phyloP scores from a whole-genome alignment of 2,888 invertebrate genomes.

The Drosophila ezoana region DNA sequence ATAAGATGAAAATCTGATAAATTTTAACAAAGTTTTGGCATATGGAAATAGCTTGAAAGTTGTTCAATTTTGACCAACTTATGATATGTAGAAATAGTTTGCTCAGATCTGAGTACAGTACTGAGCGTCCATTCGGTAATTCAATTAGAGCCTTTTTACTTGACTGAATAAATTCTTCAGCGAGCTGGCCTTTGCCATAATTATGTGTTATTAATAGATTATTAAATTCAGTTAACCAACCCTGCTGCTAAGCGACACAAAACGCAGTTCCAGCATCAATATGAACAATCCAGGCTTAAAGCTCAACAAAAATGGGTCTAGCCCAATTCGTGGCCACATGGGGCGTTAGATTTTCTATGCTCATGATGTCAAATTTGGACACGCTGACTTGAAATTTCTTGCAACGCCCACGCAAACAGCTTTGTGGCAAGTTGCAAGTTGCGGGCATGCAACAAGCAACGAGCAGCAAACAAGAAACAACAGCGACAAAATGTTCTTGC shows the following conservation, averaged over 20 bases:
- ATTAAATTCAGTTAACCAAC: background rate
- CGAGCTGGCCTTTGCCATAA: slow-evolving; percentile 3
- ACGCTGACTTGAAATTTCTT: slow-evolving; percentile 37
- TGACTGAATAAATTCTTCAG: slow-evolving; percentile 1
- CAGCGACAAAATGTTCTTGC: slow-evolving; percentile 55
- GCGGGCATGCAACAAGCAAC: slow-evolving; percentile 5
- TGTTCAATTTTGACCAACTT: background rate
- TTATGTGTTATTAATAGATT: slow-evolving; percentile 14
- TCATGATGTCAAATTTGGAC: slow-evolving; percentile 50
- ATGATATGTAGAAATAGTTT: no score
- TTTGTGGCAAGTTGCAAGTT: slow-evolving; percentile 8
- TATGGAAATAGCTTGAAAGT: background rate
- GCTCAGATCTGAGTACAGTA: background rate
- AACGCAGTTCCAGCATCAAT: slow-evolving; percentile 26
- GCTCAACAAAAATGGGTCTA: slow-evolving; percentile 18
- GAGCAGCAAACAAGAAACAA: slow-evolving; percentile 19
- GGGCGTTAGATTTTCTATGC: slow-evolving; percentile 37
- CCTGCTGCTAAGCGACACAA: background rate
- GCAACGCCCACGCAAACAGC: slow-evolving; percentile 45
- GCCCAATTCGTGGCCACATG: slow-evolving; percentile 51
- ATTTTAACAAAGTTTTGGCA: background rate
- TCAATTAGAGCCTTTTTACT: background rate
- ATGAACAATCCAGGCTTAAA: slow-evolving; percentile 8
- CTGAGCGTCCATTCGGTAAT: background rate
- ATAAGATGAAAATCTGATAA: background rate